These are phyloP conservation scores for Erethizon dorsatum DNA, from an alignment of 2,797 vertebrate species.

Conservation along the genomic window DNA sequence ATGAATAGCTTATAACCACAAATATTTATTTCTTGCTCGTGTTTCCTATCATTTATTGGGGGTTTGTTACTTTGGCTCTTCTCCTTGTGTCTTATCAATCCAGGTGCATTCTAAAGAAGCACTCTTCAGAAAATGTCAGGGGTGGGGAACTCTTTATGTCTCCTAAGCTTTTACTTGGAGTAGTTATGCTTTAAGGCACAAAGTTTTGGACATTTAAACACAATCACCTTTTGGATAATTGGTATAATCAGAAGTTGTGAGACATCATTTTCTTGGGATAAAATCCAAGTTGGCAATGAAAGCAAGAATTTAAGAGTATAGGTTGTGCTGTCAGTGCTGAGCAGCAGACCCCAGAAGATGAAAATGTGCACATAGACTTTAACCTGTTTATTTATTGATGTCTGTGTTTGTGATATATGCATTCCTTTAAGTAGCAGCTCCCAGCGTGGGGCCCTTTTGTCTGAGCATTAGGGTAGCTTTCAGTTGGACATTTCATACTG, in stretches of 20 bases:
- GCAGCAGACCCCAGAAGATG: neutral
- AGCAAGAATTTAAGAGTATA: neutral
- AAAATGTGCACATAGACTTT: neutral
- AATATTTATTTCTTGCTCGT: neutral
- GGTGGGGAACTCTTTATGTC: neutral
- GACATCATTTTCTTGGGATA: neutral
- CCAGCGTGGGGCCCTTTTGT: neutral
- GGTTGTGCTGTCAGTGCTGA: neutral
- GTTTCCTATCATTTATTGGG: neutral
- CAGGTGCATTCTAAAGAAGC: neutral
- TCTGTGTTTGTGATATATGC: neutral
- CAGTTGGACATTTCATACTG: neutral
- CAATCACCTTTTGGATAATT: constrained; percentile 18
- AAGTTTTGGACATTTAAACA: neutral
- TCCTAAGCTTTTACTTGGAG: neutral
- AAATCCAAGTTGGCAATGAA: neutral
- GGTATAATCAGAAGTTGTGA: neutral
- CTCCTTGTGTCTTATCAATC: neutral
- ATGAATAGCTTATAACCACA: neutral
- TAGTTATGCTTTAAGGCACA: neutral
- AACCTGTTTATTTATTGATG: neutral
- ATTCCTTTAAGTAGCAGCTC: neutral
- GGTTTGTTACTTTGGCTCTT: neutral
- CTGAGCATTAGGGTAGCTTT: neutral
- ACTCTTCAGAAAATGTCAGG: neutral